These are phyloP conservation scores for Cricetomys ansorgei DNA, from an alignment of 2,113 vertebrate species.

Conservation along the genomic window DNA sequence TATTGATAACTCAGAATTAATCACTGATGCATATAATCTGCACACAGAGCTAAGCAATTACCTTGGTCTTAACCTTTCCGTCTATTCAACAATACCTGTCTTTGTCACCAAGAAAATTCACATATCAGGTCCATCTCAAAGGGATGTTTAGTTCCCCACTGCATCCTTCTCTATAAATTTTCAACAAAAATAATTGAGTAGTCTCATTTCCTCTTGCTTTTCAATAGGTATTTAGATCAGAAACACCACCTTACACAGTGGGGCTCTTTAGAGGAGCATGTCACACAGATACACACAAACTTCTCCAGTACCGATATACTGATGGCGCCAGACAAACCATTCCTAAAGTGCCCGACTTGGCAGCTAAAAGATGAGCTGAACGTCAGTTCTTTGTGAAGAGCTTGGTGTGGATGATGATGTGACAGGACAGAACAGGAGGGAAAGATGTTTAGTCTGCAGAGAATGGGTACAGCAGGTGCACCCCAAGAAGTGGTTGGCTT, in stretches of 20 bases:
- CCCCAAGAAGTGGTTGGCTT: background rate
- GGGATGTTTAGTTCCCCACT: background rate
- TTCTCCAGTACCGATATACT: background rate
- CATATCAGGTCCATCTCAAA: background rate
- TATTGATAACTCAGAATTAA: background rate
- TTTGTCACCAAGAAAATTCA: background rate
- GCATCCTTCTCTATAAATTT: background rate
- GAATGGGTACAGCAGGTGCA: fast-evolving
- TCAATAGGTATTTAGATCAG: background rate
- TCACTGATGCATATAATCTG: no score
- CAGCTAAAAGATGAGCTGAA: background rate
- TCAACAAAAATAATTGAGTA: background rate
- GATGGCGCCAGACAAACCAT: background rate
- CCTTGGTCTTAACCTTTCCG: background rate
- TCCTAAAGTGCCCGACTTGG: background rate
- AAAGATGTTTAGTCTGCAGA: background rate
- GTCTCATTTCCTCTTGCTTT: background rate
- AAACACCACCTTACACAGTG: background rate
- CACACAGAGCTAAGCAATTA: background rate
- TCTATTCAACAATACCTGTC: no score
- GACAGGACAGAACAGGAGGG: background rate
- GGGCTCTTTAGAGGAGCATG: background rate
- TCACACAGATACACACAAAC: background rate
- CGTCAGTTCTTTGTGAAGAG: background rate
- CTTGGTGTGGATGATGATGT: background rate